phyloP scores from a whole-genome alignment of 2,113 vertebrate species.

The Calcarius ornatus region DNA sequence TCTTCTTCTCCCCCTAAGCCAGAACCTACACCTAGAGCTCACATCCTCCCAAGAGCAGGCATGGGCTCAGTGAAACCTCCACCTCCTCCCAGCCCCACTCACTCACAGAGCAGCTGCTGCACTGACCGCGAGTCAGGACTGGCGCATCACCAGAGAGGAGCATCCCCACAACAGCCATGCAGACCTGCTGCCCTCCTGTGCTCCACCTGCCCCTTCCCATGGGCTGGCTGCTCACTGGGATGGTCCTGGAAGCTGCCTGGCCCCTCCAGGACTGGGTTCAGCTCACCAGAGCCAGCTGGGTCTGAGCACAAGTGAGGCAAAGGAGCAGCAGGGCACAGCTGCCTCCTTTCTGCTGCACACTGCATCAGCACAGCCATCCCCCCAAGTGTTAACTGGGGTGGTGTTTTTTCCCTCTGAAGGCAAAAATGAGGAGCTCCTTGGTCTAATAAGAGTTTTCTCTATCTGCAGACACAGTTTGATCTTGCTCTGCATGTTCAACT shows the following conservation, averaged over 20 bases:
- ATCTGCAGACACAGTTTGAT: neutral
- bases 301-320: fast-evolving
- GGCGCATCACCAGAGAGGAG: too few relatives aligned
- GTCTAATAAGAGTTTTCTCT: neutral
- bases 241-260: neutral
- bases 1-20: neutral
- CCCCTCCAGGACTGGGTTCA: fast-evolving
- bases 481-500: neutral
- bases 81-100: neutral
- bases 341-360: neutral
- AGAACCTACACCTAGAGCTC: neutral
- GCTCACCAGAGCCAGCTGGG: neutral
- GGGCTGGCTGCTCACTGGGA: fast-evolving
- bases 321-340: fast-evolving
- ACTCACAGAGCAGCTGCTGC: neutral
- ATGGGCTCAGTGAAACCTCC: neutral
- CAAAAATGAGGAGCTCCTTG: neutral
- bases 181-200: neutral
- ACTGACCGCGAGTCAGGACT: neutral
- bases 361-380: neutral
- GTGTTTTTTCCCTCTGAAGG: neutral
- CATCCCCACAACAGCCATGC: neutral
- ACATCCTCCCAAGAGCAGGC: neutral
- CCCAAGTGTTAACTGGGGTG: fast-evolving
- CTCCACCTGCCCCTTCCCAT: neutral